phyloP scores from a whole-genome alignment of 1,140 invertebrate species.

The Steinernema feltiae region DNA sequence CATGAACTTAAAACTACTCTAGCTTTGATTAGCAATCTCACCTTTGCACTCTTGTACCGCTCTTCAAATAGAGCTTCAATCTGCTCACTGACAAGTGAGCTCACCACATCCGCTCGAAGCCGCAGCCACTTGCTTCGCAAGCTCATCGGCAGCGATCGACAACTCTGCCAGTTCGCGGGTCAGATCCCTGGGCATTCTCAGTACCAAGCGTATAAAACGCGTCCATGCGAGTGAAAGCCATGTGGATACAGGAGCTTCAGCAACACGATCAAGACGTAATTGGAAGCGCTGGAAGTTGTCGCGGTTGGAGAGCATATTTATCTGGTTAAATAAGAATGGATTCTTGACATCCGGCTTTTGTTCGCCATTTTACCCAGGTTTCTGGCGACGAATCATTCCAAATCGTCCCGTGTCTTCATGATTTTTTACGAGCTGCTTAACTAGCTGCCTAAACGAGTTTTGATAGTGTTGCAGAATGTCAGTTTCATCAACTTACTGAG shows the following conservation, averaged over 20 bases:
- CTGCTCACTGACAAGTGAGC: background rate
- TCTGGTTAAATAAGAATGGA: conserved; percentile 24
- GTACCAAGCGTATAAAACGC: conserved; percentile 38
- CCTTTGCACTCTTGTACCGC: conserved; percentile 16
- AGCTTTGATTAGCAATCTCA: conserved; percentile 13
- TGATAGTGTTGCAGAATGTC: conserved; percentile 8
- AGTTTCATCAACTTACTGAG: conserved; percentile 28
- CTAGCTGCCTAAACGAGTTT: conserved; percentile 38
- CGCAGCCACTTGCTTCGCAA: conserved; percentile 19
- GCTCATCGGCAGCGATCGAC: background rate
- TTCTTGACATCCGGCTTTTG: conserved; percentile 46
- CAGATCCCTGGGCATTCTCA: background rate
- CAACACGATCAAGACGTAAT: conserved; percentile 40
- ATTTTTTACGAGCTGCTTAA: conserved; percentile 29
- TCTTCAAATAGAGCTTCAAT: background rate
- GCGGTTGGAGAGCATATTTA: conserved; percentile 23
- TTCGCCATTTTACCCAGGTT: conserved; percentile 16
- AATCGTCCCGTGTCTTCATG: conserved; percentile 6
- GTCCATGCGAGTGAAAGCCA: conserved; percentile 45
- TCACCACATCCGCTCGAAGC: background rate
- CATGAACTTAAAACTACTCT: background rate
- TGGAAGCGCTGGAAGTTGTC: conserved; percentile 45
- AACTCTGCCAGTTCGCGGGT: background rate
- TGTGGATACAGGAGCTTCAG: conserved; percentile 47
- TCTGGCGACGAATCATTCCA: conserved; percentile 16